Evolutionary conservation across 1,140 invertebrate genomes (phyloP).

Genomic region (Delia radicum): DNA sequence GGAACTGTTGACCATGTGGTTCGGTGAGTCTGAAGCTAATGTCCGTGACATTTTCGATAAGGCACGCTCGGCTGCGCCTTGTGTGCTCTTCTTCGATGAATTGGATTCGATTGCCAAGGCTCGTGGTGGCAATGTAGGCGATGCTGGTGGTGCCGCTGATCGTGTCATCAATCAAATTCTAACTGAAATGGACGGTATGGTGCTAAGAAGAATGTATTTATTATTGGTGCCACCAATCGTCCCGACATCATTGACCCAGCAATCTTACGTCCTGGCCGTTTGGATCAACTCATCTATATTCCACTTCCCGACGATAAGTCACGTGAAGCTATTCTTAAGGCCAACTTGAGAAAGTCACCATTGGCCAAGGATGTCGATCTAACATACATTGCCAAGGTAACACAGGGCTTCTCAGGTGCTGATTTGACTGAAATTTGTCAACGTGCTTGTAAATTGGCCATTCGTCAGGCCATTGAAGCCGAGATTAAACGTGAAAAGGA

Average conservation of each 20-base stretch:
- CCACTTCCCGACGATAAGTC: conserved; percentile 98
- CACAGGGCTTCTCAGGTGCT: conserved; percentile 96
- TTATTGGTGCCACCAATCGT: conserved; percentile 78
- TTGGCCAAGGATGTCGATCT: conserved; percentile 95
- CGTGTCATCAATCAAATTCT: conserved; percentile 99
- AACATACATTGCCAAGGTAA: conserved; percentile 92
- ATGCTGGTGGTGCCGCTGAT: conserved; percentile 98
- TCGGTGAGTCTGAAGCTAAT: conserved; percentile 99
- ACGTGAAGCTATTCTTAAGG: conserved; percentile 90
- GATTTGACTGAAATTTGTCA: conserved; percentile 99
- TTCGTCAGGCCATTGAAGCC: conserved; percentile 95
- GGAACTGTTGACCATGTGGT: conserved; percentile 99
- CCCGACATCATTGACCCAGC: conserved; percentile 98
- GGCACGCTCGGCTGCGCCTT: conserved; percentile 98
- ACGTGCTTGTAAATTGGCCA: conserved; percentile 97
- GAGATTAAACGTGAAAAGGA: conserved; percentile 91
- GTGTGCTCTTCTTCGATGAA: conserved; percentile 99
- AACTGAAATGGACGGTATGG: conserved; percentile 99
- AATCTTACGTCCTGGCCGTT: conserved; percentile 94
- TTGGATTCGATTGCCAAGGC: conserved; percentile 99
- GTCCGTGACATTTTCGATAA: conserved; percentile 99
- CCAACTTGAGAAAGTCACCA: conserved; percentile 96
- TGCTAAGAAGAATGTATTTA: conserved; percentile 99
- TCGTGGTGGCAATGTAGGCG: conserved; percentile 93
- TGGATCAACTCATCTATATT: conserved; percentile 99